Conservation (phyloP, 2,113 vertebrate genomes). For the Probosciger aterrimus region DNA sequence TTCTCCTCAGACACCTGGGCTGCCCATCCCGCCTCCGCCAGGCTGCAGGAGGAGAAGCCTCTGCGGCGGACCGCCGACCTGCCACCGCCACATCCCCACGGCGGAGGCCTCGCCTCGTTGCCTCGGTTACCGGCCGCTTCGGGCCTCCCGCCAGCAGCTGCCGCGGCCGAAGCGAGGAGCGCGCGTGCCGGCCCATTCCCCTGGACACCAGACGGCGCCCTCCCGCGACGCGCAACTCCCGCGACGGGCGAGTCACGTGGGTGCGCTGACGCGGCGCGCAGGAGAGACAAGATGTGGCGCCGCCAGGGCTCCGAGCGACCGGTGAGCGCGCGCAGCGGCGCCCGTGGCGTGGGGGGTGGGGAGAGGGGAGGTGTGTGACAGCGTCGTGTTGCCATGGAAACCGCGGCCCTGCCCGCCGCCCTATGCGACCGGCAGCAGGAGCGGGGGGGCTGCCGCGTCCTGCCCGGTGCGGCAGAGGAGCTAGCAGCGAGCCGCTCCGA, state of each 20-base stretch:
- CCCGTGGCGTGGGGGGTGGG: no score
- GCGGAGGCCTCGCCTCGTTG: neutral
- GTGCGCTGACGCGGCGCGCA: neutral
- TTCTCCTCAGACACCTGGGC: conserved; percentile 73
- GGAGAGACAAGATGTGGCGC: neutral
- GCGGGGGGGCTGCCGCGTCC: neutral
- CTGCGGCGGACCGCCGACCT: no score
- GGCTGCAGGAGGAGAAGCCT: conserved; percentile 38
- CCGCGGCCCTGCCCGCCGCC: neutral
- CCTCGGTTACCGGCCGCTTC: neutral
- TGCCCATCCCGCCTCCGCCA: conserved; percentile 38
- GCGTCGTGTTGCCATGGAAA: neutral
- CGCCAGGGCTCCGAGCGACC: neutral
- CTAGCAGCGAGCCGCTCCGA: neutral
- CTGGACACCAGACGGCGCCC: neutral
- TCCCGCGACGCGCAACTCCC: neutral
- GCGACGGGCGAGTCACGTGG: neutral
- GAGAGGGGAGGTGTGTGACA: neutral
- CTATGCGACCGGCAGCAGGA: neutral
- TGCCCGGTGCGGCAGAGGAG: neutral
- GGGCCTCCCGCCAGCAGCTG: neutral
- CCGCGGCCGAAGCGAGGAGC: no score
- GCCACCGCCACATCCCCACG: neutral
- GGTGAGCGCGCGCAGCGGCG: neutral
- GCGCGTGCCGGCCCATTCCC: neutral